Conservation (phyloP, 2,113 vertebrate genomes). For the Sciurus niger region DNA sequence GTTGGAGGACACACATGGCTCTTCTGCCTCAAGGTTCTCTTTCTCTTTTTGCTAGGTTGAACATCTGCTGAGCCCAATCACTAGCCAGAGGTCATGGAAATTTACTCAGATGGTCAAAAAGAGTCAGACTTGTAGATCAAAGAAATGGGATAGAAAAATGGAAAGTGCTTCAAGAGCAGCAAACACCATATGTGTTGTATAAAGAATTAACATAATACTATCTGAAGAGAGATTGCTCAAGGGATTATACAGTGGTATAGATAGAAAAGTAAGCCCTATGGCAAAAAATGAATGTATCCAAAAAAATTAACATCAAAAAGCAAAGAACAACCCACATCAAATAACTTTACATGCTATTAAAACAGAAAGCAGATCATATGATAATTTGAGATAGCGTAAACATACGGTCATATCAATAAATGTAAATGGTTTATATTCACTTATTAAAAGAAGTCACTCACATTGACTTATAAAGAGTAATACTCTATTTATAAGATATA, state of each 20-base stretch:
- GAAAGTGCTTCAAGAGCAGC: background rate
- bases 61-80: background rate
- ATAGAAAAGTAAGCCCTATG: background rate
- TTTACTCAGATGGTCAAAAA: background rate
- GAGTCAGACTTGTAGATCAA: background rate
- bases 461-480: background rate
- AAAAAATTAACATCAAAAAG: background rate
- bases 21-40: background rate
- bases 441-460: background rate
- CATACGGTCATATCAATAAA: background rate
- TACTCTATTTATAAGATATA: slow-evolving; percentile 18
- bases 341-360: slow-evolving; percentile 3
- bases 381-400: slow-evolving; percentile 3
- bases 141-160: background rate
- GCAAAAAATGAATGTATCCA: slow-evolving; percentile 43
- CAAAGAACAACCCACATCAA: background rate
- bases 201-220: background rate
- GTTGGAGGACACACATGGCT: background rate
- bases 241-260: background rate
- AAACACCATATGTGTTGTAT: background rate
- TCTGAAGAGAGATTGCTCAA: background rate
- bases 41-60: background rate
- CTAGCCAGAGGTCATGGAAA: background rate
- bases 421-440: background rate
- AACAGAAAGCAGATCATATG: background rate